Percentiles rank a stretch among this genome's conserved stretches.
phyloP scores from a whole-genome alignment of 2,797 vertebrate species.

The Acomys russatus region DNA sequence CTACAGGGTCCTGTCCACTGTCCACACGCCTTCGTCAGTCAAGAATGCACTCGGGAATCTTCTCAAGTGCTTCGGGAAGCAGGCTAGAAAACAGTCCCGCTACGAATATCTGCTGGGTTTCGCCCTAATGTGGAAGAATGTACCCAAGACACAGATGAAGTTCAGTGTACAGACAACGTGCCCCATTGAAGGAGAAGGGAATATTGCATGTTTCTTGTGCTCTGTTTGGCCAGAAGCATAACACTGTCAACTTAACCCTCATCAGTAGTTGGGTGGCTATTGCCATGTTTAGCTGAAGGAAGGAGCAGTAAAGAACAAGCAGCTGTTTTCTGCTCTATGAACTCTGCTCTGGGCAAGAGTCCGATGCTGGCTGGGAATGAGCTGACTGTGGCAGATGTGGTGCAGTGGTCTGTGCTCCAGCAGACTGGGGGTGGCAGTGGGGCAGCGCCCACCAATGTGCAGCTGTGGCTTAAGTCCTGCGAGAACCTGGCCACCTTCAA shows the following conservation, averaged over 20 bases:
- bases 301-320: slow-evolving; percentile 93
- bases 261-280: slow-evolving; percentile 97
- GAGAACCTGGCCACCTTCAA: slow-evolving; percentile 90
- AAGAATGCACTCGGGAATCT: slow-evolving; percentile 91
- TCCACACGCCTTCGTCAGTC: slow-evolving; percentile 96
- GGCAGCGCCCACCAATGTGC: slow-evolving; percentile 90
- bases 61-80: slow-evolving; percentile 94
- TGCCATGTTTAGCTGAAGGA: slow-evolving; percentile 93
- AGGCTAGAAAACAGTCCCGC: slow-evolving; percentile 91
- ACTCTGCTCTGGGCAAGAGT: slow-evolving; percentile 90
- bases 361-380: slow-evolving; percentile 94
- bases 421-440: slow-evolving; percentile 81
- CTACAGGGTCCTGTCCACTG: slow-evolving; percentile 92
- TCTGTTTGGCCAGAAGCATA: slow-evolving; percentile 91
- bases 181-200: slow-evolving; percentile 97
- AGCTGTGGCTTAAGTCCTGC: slow-evolving; percentile 95
- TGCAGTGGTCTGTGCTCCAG: slow-evolving; percentile 93
- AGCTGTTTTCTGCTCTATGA: slow-evolving; percentile 92
- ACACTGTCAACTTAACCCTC: slow-evolving; percentile 91
- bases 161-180: slow-evolving; percentile 97
- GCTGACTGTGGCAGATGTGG: slow-evolving; percentile 93
- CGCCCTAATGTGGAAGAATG: slow-evolving; percentile 99
- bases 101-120: slow-evolving; percentile 96
- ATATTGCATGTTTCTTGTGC: slow-evolving; percentile 96
- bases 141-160: slow-evolving; percentile 97